Percentiles rank a stretch among this genome's conserved stretches.
These are phyloP conservation scores for Varanus komodoensis DNA, from an alignment of 2,113 vertebrate species.

Conservation along the genomic window DNA sequence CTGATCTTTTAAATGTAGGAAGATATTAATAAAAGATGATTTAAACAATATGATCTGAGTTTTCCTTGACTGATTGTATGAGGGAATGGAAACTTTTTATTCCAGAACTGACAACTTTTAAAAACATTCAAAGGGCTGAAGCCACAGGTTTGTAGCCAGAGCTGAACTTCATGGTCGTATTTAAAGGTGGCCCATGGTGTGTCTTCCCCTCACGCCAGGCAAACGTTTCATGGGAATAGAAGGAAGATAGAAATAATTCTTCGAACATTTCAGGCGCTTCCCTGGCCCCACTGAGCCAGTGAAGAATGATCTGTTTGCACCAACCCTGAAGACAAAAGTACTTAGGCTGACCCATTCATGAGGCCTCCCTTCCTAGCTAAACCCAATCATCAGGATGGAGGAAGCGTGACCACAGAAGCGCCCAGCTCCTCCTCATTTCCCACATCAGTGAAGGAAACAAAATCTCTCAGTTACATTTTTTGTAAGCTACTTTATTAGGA, in stretches of 20 bases:
- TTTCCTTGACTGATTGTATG: slow-evolving; percentile 39
- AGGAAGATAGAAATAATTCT: slow-evolving; percentile 25
- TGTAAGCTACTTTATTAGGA: neutral
- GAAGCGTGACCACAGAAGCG: neutral
- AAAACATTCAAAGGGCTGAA: neutral
- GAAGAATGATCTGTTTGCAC: neutral
- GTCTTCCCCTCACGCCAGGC: slow-evolving; percentile 13
- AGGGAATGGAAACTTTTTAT: slow-evolving; percentile 34
- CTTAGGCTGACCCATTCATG: neutral
- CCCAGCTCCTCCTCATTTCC: no score
- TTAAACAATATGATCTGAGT: slow-evolving; percentile 44
- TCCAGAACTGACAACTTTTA: neutral
- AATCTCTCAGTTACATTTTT: neutral
- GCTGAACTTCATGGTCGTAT: neutral
- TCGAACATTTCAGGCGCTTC: slow-evolving; percentile 15
- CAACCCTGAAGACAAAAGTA: neutral
- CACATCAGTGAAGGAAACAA: neutral
- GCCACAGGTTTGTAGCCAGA: neutral
- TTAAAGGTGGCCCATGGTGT: neutral
- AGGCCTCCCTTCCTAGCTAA: neutral
- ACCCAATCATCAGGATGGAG: neutral
- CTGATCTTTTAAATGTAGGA: slow-evolving; percentile 42
- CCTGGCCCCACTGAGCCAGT: neutral
- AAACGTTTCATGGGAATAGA: slow-evolving; percentile 26
- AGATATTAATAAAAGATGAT: slow-evolving; percentile 49